phyloP scores from a whole-genome alignment of 2,113 vertebrate species.

The Mionectes macconnelli region DNA sequence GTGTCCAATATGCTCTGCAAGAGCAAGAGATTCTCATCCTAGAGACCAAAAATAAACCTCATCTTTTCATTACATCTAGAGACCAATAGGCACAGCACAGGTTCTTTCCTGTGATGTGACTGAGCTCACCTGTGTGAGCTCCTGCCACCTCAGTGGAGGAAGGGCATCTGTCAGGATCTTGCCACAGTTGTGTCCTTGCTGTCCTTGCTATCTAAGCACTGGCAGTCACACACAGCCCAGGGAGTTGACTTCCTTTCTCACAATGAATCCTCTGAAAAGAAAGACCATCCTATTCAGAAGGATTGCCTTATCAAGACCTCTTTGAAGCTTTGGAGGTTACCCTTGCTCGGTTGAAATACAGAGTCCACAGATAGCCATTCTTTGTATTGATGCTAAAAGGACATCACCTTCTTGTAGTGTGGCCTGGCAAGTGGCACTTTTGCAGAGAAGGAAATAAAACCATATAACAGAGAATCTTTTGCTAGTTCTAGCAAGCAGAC shows the following conservation, averaged over 20 bases:
- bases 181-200: not conserved
- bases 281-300: not conserved
- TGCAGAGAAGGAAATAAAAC: not conserved
- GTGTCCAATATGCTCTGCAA: not conserved
- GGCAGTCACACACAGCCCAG: accelerated
- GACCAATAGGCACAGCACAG: not conserved
- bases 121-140: not conserved
- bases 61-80: not conserved
- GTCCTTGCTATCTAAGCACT: not conserved
- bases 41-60: not conserved
- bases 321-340: not conserved
- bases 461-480: not conserved
- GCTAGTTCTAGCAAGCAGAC: not conserved
- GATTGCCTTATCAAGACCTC: not conserved
- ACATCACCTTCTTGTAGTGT: not conserved
- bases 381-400: not conserved
- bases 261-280: not conserved
- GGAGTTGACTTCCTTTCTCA: not conserved
- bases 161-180: not conserved
- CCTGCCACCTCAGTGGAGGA: not conserved
- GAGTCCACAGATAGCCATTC: not conserved
- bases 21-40: not conserved
- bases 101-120: not conserved
- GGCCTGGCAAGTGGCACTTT: not conserved
- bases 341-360: not conserved